These are phyloP conservation scores for Lithobius niger DNA, from an alignment of 1,140 invertebrate species.

Conservation along the genomic window DNA sequence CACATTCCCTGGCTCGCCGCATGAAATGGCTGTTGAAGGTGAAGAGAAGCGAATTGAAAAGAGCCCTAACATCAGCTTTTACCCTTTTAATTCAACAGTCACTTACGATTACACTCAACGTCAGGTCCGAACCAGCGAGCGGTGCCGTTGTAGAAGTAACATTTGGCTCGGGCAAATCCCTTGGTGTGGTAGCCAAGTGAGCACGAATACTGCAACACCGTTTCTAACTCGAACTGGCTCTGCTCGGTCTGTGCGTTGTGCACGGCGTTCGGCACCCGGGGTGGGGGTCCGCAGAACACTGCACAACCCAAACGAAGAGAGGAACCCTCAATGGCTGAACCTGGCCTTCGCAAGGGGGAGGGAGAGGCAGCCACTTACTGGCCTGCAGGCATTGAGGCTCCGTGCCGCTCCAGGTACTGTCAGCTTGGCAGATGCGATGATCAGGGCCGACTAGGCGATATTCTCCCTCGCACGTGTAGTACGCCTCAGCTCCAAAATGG, in stretches of 20 bases:
- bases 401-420: slow-evolving; percentile 79
- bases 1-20: slow-evolving; percentile 72
- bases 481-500: slow-evolving; percentile 61
- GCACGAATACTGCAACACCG: slow-evolving; percentile 78
- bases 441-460: slow-evolving; percentile 72
- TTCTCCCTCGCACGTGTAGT: slow-evolving; percentile 73
- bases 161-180: slow-evolving; percentile 75
- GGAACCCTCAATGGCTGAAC: too few species aligned
- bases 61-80: background rate
- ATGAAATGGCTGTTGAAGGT: slow-evolving; percentile 51
- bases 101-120: slow-evolving; percentile 82
- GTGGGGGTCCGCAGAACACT: slow-evolving; percentile 78
- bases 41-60: slow-evolving; percentile 7
- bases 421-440: slow-evolving; percentile 74
- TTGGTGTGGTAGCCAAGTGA: slow-evolving; percentile 72
- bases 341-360: too few species aligned
- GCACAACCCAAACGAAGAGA: too few species aligned
- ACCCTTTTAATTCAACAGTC: slow-evolving; percentile 8
- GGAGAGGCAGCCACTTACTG: slow-evolving; percentile 42
- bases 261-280: slow-evolving; percentile 68
- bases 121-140: slow-evolving; percentile 88
- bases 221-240: slow-evolving; percentile 36
- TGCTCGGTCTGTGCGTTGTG: slow-evolving; percentile 55
- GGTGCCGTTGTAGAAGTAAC: slow-evolving; percentile 68
- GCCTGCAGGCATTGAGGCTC: slow-evolving; percentile 79